Percentiles rank a stretch among this genome's conserved stretches.
phyloP scores from a whole-genome alignment of 2,113 vertebrate species.

The Bostrychus sinensis region DNA sequence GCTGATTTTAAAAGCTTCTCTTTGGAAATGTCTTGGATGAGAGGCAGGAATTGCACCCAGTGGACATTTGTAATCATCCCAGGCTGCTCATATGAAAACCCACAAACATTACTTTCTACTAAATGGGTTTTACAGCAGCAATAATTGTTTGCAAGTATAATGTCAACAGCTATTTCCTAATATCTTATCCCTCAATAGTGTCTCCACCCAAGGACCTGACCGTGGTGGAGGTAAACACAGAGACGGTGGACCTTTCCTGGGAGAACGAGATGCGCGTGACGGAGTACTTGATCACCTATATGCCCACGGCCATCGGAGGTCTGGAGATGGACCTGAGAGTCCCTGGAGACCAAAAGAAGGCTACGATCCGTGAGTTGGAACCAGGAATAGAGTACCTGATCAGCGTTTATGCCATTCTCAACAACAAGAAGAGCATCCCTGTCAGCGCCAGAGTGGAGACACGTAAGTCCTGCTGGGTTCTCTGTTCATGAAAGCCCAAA shows the following conservation, averaged over 20 bases:
- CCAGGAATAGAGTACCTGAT: conserved; percentile 96
- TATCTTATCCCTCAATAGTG: conserved; percentile 77
- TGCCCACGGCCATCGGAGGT: conserved; percentile 87
- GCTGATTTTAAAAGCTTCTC: conserved; percentile 8
- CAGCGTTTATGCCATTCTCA: conserved; percentile 92
- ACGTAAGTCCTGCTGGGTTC: conserved; percentile 78
- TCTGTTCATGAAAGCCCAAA: no score
- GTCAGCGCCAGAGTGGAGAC: conserved; percentile 94
- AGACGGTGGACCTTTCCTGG: conserved; percentile 93
- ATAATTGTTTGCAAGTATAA: background rate
- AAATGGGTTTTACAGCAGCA: no score
- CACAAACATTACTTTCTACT: background rate
- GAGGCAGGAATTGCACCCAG: background rate
- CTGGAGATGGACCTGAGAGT: conserved; percentile 91
- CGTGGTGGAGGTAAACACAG: conserved; percentile 87
- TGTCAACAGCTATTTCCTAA: background rate
- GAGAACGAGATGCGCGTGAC: conserved; percentile 91
- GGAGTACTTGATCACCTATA: conserved; percentile 88
- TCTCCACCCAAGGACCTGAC: conserved; percentile 90
- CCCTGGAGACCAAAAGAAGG: conserved; percentile 85
- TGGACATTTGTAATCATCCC: conserved; percentile 8
- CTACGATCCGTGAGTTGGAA: conserved; percentile 90
- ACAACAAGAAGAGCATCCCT: conserved; percentile 92
- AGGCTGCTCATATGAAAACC: background rate
- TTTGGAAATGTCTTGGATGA: conserved; percentile 5